These are phyloP conservation scores for Poeciliopsis prolifica DNA, from an alignment of 2,113 vertebrate species.

Conservation along the genomic window DNA sequence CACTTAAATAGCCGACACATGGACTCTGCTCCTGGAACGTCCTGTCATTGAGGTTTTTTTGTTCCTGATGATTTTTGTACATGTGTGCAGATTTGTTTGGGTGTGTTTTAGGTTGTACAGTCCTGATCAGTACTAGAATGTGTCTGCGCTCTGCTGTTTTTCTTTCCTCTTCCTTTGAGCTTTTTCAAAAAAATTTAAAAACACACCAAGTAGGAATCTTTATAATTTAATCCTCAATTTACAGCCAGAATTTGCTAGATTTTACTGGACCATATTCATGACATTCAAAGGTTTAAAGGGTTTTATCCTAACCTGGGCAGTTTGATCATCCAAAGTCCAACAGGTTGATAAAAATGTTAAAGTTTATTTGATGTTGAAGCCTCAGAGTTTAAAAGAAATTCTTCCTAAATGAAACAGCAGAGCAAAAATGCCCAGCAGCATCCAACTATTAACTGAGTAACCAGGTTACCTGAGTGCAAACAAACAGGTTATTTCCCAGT, in stretches of 20 bases:
- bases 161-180: background rate
- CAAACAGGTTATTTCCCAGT: background rate
- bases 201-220: background rate
- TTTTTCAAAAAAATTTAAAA: background rate
- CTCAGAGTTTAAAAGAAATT: background rate
- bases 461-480: background rate
- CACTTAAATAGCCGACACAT: slow-evolving; percentile 27
- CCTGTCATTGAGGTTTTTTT: slow-evolving; percentile 8
- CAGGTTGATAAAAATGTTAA: background rate
- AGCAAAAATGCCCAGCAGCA: background rate
- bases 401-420: background rate
- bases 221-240: background rate
- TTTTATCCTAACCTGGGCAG: background rate
- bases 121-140: slow-evolving; percentile 39
- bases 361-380: background rate
- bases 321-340: background rate
- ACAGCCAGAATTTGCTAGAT: background rate
- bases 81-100: slow-evolving; percentile 65
- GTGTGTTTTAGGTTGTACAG: slow-evolving; percentile 41
- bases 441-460: background rate
- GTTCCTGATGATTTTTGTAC: slow-evolving; percentile 51
- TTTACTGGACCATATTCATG: background rate
- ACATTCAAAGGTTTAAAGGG: background rate
- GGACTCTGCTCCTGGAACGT: slow-evolving; percentile 7
- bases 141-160: background rate